These are phyloP conservation scores for Mechanitis mazaeus DNA, from an alignment of 2,888 invertebrate species.

Conservation along the genomic window DNA sequence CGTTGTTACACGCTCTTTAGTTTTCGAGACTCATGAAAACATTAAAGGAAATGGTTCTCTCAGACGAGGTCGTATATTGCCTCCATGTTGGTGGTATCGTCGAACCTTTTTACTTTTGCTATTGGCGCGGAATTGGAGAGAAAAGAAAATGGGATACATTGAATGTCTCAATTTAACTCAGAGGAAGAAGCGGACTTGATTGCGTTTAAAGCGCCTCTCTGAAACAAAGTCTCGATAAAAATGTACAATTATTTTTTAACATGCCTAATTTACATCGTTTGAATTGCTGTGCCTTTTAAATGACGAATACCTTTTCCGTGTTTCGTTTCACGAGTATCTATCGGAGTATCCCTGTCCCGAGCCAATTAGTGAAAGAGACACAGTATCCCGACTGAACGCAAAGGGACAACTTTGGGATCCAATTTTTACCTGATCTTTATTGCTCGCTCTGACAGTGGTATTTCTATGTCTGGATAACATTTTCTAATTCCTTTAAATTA, in stretches of 20 bases:
- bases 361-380: slow-evolving; percentile 66
- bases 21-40: slow-evolving; percentile 67
- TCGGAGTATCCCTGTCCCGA: slow-evolving; percentile 40
- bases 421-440: slow-evolving; percentile 72
- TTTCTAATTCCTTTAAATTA: slow-evolving; percentile 41
- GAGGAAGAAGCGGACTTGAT: slow-evolving; percentile 46
- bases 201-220: slow-evolving; percentile 51
- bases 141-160: slow-evolving; percentile 69
- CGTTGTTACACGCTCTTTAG: slow-evolving; percentile 70
- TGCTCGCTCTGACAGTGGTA: slow-evolving; percentile 63
- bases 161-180: slow-evolving; percentile 69
- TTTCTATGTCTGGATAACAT: slow-evolving; percentile 47
- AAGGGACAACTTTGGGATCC: slow-evolving; percentile 56
- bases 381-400: slow-evolving; percentile 48
- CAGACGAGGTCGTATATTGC: slow-evolving; percentile 59
- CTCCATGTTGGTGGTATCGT: slow-evolving; percentile 62
- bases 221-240: slow-evolving; percentile 43
- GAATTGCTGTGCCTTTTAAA: slow-evolving; percentile 52
- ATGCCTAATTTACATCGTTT: slow-evolving; percentile 57
- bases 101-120: slow-evolving; percentile 62
- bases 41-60: slow-evolving; percentile 66
- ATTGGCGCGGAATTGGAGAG: slow-evolving; percentile 64
- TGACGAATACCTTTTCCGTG: slow-evolving; percentile 53
- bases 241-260: slow-evolving; percentile 39
- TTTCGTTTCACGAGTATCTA: slow-evolving; percentile 34